phyloP scores from a whole-genome alignment of 2,797 vertebrate genomes.

The Sebastes kiyomatsui region DNA sequence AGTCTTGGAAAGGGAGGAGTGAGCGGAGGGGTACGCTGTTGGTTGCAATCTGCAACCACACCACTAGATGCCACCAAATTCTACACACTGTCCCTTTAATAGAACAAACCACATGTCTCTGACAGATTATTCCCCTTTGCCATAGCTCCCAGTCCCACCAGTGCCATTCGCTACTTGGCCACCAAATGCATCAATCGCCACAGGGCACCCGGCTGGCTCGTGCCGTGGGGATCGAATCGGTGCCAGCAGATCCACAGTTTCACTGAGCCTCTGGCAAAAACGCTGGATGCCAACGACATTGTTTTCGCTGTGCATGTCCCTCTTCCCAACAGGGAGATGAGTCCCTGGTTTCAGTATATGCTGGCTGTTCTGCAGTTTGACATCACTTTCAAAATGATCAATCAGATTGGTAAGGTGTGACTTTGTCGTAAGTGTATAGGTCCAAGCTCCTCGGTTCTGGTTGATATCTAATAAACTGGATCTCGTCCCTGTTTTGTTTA shows the following conservation, averaged over 20 bases:
- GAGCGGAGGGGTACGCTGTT: fast-evolving
- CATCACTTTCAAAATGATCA: constrained; percentile 89
- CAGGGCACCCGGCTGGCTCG: constrained; percentile 82
- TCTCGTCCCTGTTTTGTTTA: not conserved
- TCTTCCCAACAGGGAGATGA: constrained; percentile 88
- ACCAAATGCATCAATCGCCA: constrained; percentile 89
- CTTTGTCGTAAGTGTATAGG: not conserved
- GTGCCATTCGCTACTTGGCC: constrained; percentile 83
- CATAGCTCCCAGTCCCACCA: constrained; percentile 89
- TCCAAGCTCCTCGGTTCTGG: not conserved
- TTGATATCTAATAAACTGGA: not conserved
- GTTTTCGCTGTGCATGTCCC: constrained; percentile 90
- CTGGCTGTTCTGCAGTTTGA: constrained; percentile 90
- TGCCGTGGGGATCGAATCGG: constrained; percentile 87
- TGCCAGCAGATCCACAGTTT: constrained; percentile 89
- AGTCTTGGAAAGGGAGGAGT: too few relatives aligned
- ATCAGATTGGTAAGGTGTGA: constrained; percentile 85
- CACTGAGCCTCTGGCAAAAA: constrained; percentile 85
- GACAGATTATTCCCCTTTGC: not conserved
- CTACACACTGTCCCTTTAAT: too few relatives aligned
- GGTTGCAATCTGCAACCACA: too few relatives aligned
- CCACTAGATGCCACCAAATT: too few relatives aligned
- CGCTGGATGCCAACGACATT: constrained; percentile 90
- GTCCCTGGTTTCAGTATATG: constrained; percentile 94
- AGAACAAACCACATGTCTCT: not conserved